These are phyloP conservation scores for Chondrosia reniformis DNA, from an alignment of 37 sponge, comb jelly and placozoan genomes.

Conservation along the genomic window DNA sequence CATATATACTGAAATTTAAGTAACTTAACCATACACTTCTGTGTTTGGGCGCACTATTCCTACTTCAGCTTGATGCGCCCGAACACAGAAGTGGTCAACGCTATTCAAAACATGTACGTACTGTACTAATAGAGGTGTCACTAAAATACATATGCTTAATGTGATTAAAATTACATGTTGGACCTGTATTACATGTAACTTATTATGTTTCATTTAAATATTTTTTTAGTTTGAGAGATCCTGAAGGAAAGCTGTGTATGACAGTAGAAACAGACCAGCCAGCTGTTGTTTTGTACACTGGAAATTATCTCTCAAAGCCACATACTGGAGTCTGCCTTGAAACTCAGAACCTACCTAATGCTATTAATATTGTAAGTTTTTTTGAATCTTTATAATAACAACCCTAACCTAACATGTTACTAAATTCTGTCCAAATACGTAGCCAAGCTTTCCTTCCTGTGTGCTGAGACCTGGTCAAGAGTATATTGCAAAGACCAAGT, in stretches of 20 bases:
- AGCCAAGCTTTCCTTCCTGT: slow-evolving; percentile 31
- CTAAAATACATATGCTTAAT: too few species aligned
- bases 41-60: too few species aligned
- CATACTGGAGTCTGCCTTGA: slow-evolving; percentile 81
- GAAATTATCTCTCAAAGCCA: slow-evolving; percentile 77
- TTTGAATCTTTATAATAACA: background rate
- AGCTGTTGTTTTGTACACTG: slow-evolving; percentile 87
- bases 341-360: slow-evolving; percentile 89
- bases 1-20: too few species aligned
- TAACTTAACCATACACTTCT: too few species aligned
- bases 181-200: too few species aligned
- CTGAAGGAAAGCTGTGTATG: slow-evolving; percentile 27
- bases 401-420: background rate
- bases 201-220: too few species aligned
- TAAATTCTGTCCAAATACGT: background rate
- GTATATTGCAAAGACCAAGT: slow-evolving; percentile 39
- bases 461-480: slow-evolving; percentile 44
- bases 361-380: slow-evolving; percentile 64
- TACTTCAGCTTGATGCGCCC: too few species aligned
- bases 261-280: slow-evolving; percentile 79
- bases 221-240: slow-evolving; percentile 48
- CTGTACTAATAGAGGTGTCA: background rate
- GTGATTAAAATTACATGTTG: too few species aligned
- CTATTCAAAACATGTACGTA: slow-evolving; percentile 3
- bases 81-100: too few species aligned